These are phyloP conservation scores for Riparia riparia DNA, from an alignment of 2,113 vertebrate species.

Conservation along the genomic window DNA sequence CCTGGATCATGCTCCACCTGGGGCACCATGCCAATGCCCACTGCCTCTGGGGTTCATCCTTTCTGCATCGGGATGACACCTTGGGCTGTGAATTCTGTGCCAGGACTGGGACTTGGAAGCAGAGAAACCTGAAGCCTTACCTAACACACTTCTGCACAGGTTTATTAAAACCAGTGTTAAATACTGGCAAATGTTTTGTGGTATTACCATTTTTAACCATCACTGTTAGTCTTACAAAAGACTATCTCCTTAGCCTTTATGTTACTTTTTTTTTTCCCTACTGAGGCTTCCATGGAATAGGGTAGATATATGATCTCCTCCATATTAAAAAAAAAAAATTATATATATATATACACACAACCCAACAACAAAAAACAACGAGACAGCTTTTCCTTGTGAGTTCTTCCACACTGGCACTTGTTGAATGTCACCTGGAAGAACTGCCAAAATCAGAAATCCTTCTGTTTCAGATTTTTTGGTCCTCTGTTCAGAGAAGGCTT, in stretches of 20 bases:
- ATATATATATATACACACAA: no score
- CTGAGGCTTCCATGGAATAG: neutral
- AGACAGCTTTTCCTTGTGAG: neutral
- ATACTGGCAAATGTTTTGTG: neutral
- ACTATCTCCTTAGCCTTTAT: neutral
- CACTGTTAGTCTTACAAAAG: neutral
- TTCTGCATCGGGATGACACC: neutral
- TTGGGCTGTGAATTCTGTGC: neutral
- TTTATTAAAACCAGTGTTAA: neutral
- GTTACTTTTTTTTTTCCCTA: neutral
- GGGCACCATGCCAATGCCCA: fast-evolving
- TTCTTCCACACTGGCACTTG: neutral
- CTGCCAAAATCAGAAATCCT: neutral
- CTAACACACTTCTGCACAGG: neutral
- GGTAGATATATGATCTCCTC: neutral
- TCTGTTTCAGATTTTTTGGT: neutral
- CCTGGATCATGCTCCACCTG: fast-evolving
- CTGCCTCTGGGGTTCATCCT: neutral
- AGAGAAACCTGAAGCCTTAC: neutral
- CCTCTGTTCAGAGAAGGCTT: neutral
- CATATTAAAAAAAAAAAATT: neutral
- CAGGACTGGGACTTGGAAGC: neutral
- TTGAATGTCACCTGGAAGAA: neutral
- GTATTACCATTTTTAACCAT: neutral
- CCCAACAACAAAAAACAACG: neutral